Evolutionary conservation across 2,888 invertebrate genomes (phyloP).

Genomic region (Nineta flava): DNA sequence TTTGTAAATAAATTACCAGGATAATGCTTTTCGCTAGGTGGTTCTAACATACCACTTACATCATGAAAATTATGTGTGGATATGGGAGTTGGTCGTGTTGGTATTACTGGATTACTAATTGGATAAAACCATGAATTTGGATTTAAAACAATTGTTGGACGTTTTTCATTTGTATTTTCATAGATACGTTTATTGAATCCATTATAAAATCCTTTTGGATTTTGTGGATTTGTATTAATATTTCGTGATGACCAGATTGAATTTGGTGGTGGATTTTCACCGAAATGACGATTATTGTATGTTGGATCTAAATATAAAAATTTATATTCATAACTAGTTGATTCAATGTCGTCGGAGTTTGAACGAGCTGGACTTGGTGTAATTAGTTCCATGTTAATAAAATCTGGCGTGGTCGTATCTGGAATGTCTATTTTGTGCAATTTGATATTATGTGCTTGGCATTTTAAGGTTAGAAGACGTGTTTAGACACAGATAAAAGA

Average conservation of each 20-base stretch:
- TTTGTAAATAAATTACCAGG: neutral
- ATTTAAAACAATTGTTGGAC: neutral
- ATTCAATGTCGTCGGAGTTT: too few relatives aligned
- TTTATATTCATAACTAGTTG: neutral
- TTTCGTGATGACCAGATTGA: neutral
- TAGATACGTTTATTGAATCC: too few relatives aligned
- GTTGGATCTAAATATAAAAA: neutral
- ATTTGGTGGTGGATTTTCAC: neutral
- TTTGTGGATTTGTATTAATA: neutral
- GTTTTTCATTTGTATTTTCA: too few relatives aligned
- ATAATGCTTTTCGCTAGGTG: neutral
- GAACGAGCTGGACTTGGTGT: too few relatives aligned
- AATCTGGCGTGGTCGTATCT: neutral
- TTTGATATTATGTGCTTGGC: too few relatives aligned
- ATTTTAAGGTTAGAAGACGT: too few relatives aligned
- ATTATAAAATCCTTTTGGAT: neutral
- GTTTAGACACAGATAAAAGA: neutral
- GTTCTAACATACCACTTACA: neutral
- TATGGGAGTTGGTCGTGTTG: neutral
- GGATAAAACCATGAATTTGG: neutral
- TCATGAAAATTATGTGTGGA: neutral
- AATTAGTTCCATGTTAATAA: too few relatives aligned
- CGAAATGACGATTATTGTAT: neutral
- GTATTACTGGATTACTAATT: neutral
- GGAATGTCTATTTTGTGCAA: neutral